Evolutionary conservation across 2,888 invertebrate genomes (phyloP), one percentile per base, ranked within the genome.

Genomic region (Rhamphomyia laevipes): DNA sequence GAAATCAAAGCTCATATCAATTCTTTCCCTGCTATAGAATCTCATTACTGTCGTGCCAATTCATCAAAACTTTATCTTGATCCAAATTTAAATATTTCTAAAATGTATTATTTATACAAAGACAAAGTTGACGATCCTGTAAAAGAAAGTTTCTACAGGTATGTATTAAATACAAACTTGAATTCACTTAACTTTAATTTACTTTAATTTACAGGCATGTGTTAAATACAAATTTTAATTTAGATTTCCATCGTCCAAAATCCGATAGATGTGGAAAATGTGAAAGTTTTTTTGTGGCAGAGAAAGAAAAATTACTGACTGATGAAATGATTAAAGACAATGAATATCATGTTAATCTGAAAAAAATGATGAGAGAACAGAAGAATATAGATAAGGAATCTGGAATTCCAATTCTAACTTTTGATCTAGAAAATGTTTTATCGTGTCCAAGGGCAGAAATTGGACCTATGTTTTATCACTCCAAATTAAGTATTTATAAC

Each of bases 191-290:
- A 33, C 31, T 50, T 38, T 46, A 37, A 40, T 12, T 23, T 31
- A 41, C 47, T 33, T 47, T 44, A 44, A 44, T 47, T 47, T 41
- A 46, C n/a, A n/a, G 47, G 38, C 38, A 42, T 18, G 35, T 42
- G 42, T 17, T 50, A 30, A 33, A 43, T 12, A 40, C 41, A 4
- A 45, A 49, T 11, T 51, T 51, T 16, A 45, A 49, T 18, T 45
- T 47, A 4, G 43, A 41, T 37, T 51, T 51, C 23, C 46, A 49
- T 42, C 37, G 37, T 11, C 47, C 46, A 21, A 50, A 46, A 46
- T 47, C 47, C 12, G 52, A 49, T 18, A 49, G 21, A 41, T 52
- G 47, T 44, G 41, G 40, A 15, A 49, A 49, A 35, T 47, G 47
- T 43, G 47, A 52, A 11, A 21, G 44, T 15, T 52, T 35, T 52